These are phyloP conservation scores for Caenorhabditis virilis DNA, from an alignment of 2,888 invertebrate species.

Conservation along the genomic window DNA sequence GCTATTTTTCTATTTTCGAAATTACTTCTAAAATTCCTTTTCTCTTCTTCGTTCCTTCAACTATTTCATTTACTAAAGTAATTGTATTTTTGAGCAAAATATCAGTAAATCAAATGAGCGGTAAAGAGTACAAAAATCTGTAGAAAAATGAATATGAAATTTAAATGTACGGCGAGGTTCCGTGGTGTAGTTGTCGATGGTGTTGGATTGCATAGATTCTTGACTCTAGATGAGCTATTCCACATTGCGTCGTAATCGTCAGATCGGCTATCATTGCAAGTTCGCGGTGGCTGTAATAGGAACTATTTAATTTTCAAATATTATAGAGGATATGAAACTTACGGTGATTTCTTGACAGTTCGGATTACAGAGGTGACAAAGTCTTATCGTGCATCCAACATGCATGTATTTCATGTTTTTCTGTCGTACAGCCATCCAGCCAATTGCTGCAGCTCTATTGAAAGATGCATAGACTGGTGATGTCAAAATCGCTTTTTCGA, in stretches of 20 bases:
- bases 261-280: constrained; percentile 23
- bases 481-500: constrained; percentile 42
- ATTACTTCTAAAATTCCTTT: too few relatives aligned
- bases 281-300: constrained; percentile 31
- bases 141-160: too few relatives aligned
- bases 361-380: constrained; percentile 45
- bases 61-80: too few relatives aligned
- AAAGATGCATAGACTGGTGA: constrained; percentile 40
- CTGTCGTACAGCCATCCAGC: constrained; percentile 46
- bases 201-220: constrained; percentile 18
- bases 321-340: too few relatives aligned
- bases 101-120: too few relatives aligned
- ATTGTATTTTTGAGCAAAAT: too few relatives aligned
- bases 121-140: too few relatives aligned
- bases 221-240: constrained; percentile 29
- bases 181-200: background rate
- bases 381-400: constrained; percentile 39
- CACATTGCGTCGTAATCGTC: constrained; percentile 38
- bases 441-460: constrained; percentile 38
- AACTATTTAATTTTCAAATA: background rate
- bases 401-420: constrained; percentile 43
- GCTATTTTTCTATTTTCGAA: too few relatives aligned
- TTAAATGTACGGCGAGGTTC: too few relatives aligned
- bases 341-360: constrained; percentile 43
- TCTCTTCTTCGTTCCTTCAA: too few relatives aligned